Conservation (phyloP, 2,113 vertebrate species). For the Seriola aureovittata region DNA sequence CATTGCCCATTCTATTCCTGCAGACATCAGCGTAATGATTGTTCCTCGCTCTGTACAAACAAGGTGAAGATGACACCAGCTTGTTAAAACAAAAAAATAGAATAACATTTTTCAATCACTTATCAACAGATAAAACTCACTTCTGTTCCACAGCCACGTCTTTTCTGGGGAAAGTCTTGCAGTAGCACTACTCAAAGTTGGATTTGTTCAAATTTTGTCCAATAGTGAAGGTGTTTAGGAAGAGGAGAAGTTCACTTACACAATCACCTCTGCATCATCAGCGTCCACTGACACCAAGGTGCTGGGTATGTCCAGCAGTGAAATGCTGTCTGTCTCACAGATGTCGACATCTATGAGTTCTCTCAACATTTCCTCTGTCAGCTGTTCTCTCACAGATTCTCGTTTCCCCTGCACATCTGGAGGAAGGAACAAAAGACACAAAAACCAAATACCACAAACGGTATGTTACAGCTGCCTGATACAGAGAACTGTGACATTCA, state of each 20-base stretch:
- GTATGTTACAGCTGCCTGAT: neutral
- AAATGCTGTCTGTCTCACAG: conserved; percentile 86
- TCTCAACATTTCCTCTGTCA: conserved; percentile 84
- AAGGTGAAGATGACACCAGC: conserved; percentile 9
- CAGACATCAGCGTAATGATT: conserved; percentile 84
- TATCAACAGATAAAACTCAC: neutral
- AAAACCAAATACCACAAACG: neutral
- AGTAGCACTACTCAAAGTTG: neutral
- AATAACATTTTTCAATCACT: neutral
- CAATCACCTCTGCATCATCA: conserved; percentile 81
- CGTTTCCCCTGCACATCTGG: conserved; percentile 78
- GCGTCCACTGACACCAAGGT: conserved; percentile 83
- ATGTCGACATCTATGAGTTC: conserved; percentile 81
- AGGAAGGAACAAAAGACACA: neutral
- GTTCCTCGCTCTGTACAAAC: conserved; percentile 83
- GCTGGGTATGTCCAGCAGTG: conserved; percentile 85
- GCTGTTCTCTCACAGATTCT: conserved; percentile 68
- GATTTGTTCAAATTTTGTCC: too few species aligned
- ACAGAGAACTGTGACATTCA: too few species aligned
- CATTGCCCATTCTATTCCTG: conserved; percentile 81
- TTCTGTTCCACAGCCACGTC: neutral
- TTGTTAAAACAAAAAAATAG: neutral
- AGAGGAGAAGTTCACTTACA: conserved; percentile 77
- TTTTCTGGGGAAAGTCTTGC: too few species aligned
- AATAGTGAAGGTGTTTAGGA: too few species aligned